A percentile compares a stretch with the other conserved stretches of the same genome.
phyloP scores from a whole-genome alignment of 1,140 invertebrate genomes.

The Liolophura sinensis region DNA sequence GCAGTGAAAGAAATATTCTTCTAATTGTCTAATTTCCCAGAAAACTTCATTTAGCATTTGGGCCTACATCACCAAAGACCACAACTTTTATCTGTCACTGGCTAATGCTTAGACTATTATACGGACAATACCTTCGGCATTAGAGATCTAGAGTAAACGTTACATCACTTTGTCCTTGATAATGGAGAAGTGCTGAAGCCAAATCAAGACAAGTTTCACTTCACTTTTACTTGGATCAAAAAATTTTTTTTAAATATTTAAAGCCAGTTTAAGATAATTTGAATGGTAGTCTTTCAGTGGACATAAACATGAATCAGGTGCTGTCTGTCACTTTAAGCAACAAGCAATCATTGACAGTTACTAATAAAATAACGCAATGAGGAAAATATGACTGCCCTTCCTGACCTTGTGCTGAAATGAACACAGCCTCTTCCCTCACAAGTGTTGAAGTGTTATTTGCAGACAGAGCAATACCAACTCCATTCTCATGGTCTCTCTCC shows the following conservation, averaged over 20 bases:
- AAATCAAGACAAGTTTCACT: neutral
- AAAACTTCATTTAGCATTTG: too few species aligned
- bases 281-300: too few species aligned
- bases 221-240: constrained; percentile 6
- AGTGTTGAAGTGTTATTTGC: constrained; percentile 29
- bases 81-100: too few species aligned
- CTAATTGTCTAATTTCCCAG: too few species aligned
- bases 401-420: constrained; percentile 38
- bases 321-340: neutral
- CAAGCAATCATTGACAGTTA: neutral
- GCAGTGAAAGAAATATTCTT: too few species aligned
- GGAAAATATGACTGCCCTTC: constrained; percentile 10
- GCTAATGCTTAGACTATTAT: too few species aligned
- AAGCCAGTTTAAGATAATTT: neutral
- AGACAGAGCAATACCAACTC: constrained; percentile 42
- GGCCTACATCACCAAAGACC: too few species aligned
- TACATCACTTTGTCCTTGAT: too few species aligned
- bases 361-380: neutral
- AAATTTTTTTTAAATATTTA: constrained; percentile 3
- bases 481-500: constrained; percentile 29
- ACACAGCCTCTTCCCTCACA: constrained; percentile 39
- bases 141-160: too few species aligned
- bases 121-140: too few species aligned
- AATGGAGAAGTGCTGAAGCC: too few species aligned
- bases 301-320: too few species aligned